Conservation (phyloP, 2,113 vertebrate species). For the Anser brachyrhynchus region DNA sequence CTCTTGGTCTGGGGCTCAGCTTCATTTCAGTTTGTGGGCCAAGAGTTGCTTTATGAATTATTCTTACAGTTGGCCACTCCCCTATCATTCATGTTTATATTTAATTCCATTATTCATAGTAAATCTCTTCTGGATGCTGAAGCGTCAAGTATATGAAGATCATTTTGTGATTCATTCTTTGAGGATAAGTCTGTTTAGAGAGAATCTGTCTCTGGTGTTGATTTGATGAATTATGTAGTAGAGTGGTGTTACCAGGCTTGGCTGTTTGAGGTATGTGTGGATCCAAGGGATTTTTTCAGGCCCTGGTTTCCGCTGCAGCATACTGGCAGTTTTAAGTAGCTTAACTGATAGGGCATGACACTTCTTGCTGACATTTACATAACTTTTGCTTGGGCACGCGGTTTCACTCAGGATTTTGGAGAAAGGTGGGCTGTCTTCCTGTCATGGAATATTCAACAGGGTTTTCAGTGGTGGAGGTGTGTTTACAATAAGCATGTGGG, state of each 20-base stretch:
- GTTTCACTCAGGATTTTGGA: neutral
- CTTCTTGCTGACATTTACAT: neutral
- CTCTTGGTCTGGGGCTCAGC: neutral
- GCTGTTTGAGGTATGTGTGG: neutral
- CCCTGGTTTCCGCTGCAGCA: neutral
- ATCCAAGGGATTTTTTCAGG: neutral
- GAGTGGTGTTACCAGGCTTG: neutral
- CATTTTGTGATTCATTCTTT: neutral
- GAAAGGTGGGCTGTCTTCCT: neutral
- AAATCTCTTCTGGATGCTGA: neutral
- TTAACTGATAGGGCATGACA: neutral
- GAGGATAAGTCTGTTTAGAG: neutral
- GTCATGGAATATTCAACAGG: neutral
- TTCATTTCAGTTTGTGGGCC: neutral
- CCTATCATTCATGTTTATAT: neutral
- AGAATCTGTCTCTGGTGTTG: neutral
- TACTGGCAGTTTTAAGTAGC: neutral
- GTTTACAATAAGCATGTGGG: neutral
- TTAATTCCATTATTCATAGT: neutral
- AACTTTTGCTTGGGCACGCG: neutral
- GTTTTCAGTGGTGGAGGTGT: neutral
- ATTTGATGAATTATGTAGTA: neutral
- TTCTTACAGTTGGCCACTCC: neutral
- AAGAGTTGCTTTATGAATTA: neutral
- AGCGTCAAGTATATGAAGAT: neutral